Percentiles rank a stretch among this genome's conserved stretches.
Conservation (phyloP, 1,140 invertebrate genomes). For the Drosophila saltans region DNA sequence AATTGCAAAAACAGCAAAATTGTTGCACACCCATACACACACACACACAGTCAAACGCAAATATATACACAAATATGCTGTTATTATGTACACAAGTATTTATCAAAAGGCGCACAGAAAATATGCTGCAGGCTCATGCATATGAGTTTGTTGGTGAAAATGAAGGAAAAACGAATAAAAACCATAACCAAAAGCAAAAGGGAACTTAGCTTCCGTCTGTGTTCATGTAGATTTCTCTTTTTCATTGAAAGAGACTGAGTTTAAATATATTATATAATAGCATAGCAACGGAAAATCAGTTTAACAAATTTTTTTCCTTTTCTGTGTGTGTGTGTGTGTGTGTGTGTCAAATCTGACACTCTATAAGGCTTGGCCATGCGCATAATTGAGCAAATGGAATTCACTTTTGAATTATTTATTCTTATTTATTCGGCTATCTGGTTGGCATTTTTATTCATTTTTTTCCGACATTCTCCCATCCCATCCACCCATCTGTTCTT, state of each 20-base stretch:
- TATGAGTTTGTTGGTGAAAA: not conserved
- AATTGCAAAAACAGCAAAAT: conserved; percentile 33
- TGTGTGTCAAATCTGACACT: conserved; percentile 9
- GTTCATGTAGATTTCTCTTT: not conserved
- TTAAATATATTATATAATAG: conserved; percentile 4
- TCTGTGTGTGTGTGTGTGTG: too few relatives aligned
- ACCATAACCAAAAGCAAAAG: not conserved
- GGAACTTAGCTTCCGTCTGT: conserved; percentile 4
- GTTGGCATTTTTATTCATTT: conserved; percentile 12
- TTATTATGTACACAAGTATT: conserved; percentile 69
- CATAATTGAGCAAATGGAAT: conserved; percentile 14
- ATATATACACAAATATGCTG: conserved; percentile 56
- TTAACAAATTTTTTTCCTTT: not conserved
- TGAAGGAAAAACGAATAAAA: not conserved
- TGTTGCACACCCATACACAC: conserved; percentile 28
- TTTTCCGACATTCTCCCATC: not conserved
- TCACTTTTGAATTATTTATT: conserved; percentile 14
- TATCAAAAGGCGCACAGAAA: conserved; percentile 52
- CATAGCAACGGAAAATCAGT: conserved; percentile 22
- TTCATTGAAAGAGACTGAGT: not conserved
- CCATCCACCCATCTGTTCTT: conserved; percentile 4
- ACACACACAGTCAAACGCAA: conserved; percentile 32
- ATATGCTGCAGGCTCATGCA: conserved; percentile 25
- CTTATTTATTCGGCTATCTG: conserved; percentile 13
- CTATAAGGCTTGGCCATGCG: conserved; percentile 5